A percentile compares a stretch with the other conserved stretches of the same genome.
These are phyloP conservation scores for Struthidea cinerea DNA, from an alignment of 2,113 vertebrate genomes.

Conservation along the genomic window DNA sequence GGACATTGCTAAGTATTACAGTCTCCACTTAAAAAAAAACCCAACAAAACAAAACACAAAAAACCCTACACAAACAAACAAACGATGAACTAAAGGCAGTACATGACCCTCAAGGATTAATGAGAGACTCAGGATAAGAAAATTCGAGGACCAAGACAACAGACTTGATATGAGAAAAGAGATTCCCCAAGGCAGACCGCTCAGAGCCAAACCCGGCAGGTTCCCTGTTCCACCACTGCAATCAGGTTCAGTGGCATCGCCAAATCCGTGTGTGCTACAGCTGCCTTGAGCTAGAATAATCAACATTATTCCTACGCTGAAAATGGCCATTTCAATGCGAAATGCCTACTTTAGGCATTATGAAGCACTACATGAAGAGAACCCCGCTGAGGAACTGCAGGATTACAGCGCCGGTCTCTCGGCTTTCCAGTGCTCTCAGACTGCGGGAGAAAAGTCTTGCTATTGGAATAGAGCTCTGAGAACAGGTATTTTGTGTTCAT, in stretches of 20 bases:
- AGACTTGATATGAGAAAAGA: rapidly evolving
- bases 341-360: neutral
- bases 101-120: neutral
- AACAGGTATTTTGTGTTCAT: rapidly evolving
- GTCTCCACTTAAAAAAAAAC: neutral
- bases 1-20: neutral
- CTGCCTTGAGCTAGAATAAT: rapidly evolving
- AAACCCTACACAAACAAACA: neutral
- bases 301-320: rapidly evolving
- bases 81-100: neutral
- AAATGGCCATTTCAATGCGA: rapidly evolving
- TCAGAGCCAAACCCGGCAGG: neutral
- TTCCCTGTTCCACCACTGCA: rapidly evolving
- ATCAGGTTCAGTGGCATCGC: rapidly evolving
- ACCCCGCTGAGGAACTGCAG: rapidly evolving
- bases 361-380: rapidly evolving
- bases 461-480: rapidly evolving
- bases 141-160: neutral
- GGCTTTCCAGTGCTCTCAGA: rapidly evolving
- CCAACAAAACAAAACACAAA: neutral
- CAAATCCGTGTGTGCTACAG: rapidly evolving
- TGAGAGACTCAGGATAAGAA: neutral
- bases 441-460: rapidly evolving
- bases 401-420: rapidly evolving
- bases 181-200: rapidly evolving